Base-by-base conservation (phyloP, 1,140 invertebrate genomes). In the Stegodyphus dumicola region DNA sequence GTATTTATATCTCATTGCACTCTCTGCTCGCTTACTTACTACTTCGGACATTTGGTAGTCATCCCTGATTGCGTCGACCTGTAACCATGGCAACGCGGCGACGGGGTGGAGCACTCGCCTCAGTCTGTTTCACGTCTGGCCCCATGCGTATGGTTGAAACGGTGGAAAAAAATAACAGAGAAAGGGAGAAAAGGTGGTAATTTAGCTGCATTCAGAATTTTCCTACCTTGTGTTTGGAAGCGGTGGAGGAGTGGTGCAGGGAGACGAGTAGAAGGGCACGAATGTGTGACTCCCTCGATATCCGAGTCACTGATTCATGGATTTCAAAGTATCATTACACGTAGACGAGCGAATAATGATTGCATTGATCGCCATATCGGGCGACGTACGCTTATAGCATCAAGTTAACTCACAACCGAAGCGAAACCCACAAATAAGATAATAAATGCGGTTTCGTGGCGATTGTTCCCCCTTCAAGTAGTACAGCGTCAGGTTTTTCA, bases 61-160 rank as follows among this genome's bases (percentile, higher is more conserved):
- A 53, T 67, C 78, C 67, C 66, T 54, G 65, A 80, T 60, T 33
- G 78, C 78, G 78, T 80, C 78, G 66, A 60, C 78, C 56, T 69
- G 78, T 80, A 7, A 49, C 78, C 67, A 80, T 80, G 52, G 78
- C 49, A 80, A 80, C 78, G 69, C 64, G 78, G 65, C 65, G n/a
- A 17, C 10, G 78, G 69, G 78, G 65, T 48, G 78, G 67, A 49
- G 66, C 77, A 33, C 67, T 17, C 67, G 78, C 66, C 78, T 80
- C 78, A 80, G 78, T 80, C 78, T 80, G 78, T 80, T 80, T 80
- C 78, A 18, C 78, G 78, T 80, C 78, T 80, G 69, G 78, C 67
- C 51, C 78, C 66, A 49, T 11, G 17, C 17, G 64, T 17, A 11
- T 48, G 56, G 56, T 9, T 11, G 56, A 60, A 11, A 15, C 9